phyloP scores from a whole-genome alignment of 2,113 vertebrate genomes.

The Prunella himalayana region DNA sequence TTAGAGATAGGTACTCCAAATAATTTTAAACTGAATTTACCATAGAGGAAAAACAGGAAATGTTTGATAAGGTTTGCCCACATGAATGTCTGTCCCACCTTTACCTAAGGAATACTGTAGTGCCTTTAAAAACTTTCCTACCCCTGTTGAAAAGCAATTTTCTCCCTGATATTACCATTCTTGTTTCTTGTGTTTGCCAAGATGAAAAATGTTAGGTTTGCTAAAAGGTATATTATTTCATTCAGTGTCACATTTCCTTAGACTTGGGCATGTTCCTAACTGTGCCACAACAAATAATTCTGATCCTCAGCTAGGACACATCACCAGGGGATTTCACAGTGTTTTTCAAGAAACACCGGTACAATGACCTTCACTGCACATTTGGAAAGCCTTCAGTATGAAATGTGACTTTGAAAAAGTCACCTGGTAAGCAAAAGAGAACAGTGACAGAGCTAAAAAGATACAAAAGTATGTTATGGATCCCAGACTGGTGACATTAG shows the following conservation, averaged over 20 bases:
- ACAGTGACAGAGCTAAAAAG: background rate
- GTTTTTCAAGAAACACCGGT: background rate
- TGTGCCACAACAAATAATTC: background rate
- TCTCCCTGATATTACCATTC: background rate
- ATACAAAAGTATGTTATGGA: background rate
- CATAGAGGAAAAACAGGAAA: background rate
- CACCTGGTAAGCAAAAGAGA: background rate
- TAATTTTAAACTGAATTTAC: background rate
- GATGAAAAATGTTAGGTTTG: background rate
- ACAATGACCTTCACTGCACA: fast-evolving
- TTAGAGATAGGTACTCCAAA: background rate
- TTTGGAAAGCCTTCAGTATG: background rate
- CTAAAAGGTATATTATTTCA: background rate
- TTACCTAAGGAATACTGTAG: background rate
- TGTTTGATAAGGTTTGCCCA: background rate
- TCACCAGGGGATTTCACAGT: background rate
- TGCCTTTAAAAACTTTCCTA: background rate
- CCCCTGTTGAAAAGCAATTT: background rate
- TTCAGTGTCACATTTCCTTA: background rate
- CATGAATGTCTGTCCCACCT: background rate
- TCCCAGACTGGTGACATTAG: background rate
- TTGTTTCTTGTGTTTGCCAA: fast-evolving
- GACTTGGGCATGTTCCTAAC: background rate
- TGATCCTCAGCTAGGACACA: background rate
- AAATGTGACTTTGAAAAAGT: background rate